Conservation (phyloP, 92 coral and sea anemone species). For the Umimayanthus chanpuru region DNA sequence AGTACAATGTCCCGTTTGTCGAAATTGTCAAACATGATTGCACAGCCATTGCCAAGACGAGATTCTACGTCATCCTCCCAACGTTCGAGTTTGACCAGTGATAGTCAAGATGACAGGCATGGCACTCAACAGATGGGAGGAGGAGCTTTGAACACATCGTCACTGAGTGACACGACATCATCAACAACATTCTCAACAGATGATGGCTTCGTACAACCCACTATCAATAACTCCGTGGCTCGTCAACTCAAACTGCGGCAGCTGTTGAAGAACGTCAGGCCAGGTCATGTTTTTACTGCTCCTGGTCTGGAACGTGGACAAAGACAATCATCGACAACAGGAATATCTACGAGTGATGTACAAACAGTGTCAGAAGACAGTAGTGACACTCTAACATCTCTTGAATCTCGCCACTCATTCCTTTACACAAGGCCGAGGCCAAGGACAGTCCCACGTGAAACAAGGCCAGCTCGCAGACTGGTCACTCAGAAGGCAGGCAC, state of each 20-base stretch:
- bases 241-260: constrained; percentile 69
- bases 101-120: constrained; percentile 32
- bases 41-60: constrained; percentile 63
- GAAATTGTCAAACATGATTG: constrained; percentile 68
- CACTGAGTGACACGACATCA: constrained; percentile 68
- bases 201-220: constrained; percentile 60
- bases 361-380: constrained; percentile 36
- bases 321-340: constrained; percentile 46
- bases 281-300: constrained; percentile 41
- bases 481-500: background rate
- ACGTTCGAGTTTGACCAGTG: constrained; percentile 39
- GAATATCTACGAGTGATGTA: constrained; percentile 37
- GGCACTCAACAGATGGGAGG: constrained; percentile 43
- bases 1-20: constrained; percentile 66
- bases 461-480: background rate
- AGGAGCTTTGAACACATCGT: constrained; percentile 48
- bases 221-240: constrained; percentile 59
- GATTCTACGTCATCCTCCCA: constrained; percentile 51
- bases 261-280: constrained; percentile 66
- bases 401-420: background rate
- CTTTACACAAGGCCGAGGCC: background rate
- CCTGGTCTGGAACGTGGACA: constrained; percentile 13
- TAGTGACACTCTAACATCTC: constrained; percentile 12
- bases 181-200: constrained; percentile 62
- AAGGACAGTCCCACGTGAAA: constrained; percentile 8